phyloP scores from a whole-genome alignment of 2,113 vertebrate genomes.

The Poeciliopsis prolifica region DNA sequence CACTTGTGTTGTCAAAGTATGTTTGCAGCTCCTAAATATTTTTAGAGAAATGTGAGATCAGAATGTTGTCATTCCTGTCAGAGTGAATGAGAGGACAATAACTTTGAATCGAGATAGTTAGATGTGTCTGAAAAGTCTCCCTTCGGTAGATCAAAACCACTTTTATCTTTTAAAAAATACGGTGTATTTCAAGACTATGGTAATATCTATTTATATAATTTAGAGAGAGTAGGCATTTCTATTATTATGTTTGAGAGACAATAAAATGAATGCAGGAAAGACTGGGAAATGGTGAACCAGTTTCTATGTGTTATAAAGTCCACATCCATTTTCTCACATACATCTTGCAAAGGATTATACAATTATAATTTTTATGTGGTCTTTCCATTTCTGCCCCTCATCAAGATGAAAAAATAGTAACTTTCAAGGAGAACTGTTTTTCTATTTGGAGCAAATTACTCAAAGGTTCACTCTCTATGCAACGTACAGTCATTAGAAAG shows the following conservation, averaged over 20 bases:
- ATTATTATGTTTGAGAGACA: too few relatives aligned
- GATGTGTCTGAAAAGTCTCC: background rate
- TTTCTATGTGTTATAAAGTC: too few relatives aligned
- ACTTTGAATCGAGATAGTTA: background rate
- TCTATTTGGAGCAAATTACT: background rate
- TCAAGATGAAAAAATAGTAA: background rate
- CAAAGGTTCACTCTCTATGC: background rate
- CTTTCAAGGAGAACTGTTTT: background rate
- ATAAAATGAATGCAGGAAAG: too few relatives aligned
- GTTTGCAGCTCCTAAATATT: constrained; percentile 2
- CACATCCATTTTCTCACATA: background rate
- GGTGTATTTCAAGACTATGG: too few relatives aligned
- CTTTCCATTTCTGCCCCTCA: background rate
- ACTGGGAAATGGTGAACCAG: too few relatives aligned
- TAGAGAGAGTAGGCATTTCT: too few relatives aligned
- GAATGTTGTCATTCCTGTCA: constrained; percentile 9
- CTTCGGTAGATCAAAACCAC: background rate
- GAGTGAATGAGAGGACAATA: constrained; percentile 2
- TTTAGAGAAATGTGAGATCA: constrained; percentile 29
- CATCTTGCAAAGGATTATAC: background rate
- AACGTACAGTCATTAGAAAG: background rate
- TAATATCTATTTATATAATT: too few relatives aligned
- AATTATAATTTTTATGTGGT: background rate
- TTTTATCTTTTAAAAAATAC: background rate
- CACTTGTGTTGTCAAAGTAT: background rate